Conservation (phyloP, 2,888 invertebrate species). For the Rotaria macrura region DNA sequence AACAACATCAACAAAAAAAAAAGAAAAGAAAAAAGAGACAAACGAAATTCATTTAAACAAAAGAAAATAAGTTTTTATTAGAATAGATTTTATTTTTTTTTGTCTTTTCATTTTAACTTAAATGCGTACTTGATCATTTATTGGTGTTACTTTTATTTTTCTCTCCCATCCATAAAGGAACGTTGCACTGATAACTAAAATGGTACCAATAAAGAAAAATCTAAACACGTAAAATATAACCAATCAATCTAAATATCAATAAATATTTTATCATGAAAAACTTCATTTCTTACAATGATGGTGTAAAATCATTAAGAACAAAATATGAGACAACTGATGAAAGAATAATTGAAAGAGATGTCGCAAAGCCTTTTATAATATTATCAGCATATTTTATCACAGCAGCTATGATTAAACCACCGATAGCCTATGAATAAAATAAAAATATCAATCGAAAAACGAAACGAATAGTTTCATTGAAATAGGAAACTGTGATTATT, state of each 20-base stretch:
- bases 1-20: background rate
- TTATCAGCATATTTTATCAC: slow-evolving; percentile 57
- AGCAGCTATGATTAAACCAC: slow-evolving; percentile 53
- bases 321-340: slow-evolving; percentile 52
- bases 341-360: slow-evolving; percentile 54
- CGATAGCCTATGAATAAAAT: slow-evolving; percentile 48
- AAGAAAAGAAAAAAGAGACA: background rate
- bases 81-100: background rate
- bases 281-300: slow-evolving; percentile 42
- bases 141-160: background rate
- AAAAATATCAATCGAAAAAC: too few species aligned
- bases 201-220: slow-evolving; percentile 50
- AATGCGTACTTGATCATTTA: background rate
- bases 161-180: slow-evolving; percentile 49
- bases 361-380: slow-evolving; percentile 56
- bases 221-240: slow-evolving; percentile 37
- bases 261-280: too few species aligned
- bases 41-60: too few species aligned
- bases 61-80: too few species aligned
- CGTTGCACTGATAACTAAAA: slow-evolving; percentile 51
- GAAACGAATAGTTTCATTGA: too few species aligned
- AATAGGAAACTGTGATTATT: too few species aligned
- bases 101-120: background rate
- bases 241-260: background rate
- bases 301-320: slow-evolving; percentile 50